Percentiles rank a stretch among this genome's conserved stretches.
phyloP scores from a whole-genome alignment of 2,888 invertebrate species.

The Exephanes ischioxanthus region DNA sequence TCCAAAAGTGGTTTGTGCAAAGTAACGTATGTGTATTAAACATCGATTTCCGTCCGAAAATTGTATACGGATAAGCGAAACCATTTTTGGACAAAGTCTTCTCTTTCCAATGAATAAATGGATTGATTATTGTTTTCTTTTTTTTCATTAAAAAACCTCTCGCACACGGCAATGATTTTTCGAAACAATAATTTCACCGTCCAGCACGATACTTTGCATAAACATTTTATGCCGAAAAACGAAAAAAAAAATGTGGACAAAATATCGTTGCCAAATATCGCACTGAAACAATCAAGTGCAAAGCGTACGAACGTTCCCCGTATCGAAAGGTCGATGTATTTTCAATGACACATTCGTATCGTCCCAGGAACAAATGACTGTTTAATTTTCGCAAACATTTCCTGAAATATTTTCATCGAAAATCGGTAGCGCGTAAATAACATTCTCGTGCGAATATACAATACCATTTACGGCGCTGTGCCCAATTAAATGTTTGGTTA shows the following conservation, averaged over 20 bases:
- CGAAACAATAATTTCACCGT: too few relatives aligned
- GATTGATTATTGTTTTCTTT: constrained; percentile 27
- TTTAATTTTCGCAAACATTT: neutral
- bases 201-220: neutral
- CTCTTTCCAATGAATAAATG: constrained; percentile 37
- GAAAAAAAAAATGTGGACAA: neutral
- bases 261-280: neutral
- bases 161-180: too few relatives aligned
- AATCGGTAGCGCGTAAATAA: neutral
- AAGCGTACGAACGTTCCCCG: neutral
- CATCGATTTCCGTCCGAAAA: too few relatives aligned
- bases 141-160: too few relatives aligned
- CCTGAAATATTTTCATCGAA: neutral
- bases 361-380: neutral
- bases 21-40: too few relatives aligned
- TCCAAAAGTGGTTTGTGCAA: too few relatives aligned
- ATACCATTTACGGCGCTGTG: neutral
- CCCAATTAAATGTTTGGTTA: neutral
- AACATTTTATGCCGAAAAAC: neutral
- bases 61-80: too few relatives aligned
- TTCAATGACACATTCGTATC: neutral
- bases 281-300: neutral
- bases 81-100: neutral
- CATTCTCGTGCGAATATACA: neutral
- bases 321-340: neutral